phyloP scores from a whole-genome alignment of 2,113 vertebrate genomes.

The Diadophis punctatus region DNA sequence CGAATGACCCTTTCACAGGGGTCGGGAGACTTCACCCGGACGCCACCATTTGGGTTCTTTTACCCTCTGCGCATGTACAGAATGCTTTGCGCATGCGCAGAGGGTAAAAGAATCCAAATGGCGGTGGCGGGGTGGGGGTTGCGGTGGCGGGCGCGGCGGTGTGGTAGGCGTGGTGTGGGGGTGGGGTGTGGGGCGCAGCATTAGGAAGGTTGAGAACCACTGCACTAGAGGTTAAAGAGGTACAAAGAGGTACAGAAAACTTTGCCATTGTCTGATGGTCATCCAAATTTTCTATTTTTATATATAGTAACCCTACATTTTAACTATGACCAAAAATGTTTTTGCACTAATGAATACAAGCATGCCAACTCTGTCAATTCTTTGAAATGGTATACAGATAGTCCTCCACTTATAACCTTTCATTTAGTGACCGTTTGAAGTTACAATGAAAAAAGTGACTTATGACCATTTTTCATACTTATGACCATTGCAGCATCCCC shows the following conservation, averaged over 20 bases:
- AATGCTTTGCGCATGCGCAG: too few species aligned
- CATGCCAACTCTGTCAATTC: background rate
- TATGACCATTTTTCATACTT: background rate
- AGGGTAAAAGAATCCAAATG: too few species aligned
- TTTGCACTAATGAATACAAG: background rate
- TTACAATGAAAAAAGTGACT: background rate
- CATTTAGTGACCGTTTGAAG: background rate
- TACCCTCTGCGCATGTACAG: too few species aligned
- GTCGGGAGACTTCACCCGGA: too few species aligned
- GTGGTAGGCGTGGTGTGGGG: too few species aligned
- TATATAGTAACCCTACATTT: background rate
- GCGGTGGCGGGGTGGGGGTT: too few species aligned
- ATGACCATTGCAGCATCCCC: background rate
- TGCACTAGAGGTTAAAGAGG: background rate
- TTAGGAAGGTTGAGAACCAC: too few species aligned
- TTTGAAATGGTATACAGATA: background rate
- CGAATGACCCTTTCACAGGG: too few species aligned
- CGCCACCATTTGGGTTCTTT: too few species aligned
- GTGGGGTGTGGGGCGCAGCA: too few species aligned
- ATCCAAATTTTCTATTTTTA: background rate
- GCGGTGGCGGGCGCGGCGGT: too few species aligned
- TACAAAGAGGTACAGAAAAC: background rate
- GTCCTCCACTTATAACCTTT: background rate
- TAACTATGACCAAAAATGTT: background rate
- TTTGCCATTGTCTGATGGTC: background rate